Evolutionary conservation across 2,888 invertebrate species (phyloP).

Genomic region (Prosapia bicincta): DNA sequence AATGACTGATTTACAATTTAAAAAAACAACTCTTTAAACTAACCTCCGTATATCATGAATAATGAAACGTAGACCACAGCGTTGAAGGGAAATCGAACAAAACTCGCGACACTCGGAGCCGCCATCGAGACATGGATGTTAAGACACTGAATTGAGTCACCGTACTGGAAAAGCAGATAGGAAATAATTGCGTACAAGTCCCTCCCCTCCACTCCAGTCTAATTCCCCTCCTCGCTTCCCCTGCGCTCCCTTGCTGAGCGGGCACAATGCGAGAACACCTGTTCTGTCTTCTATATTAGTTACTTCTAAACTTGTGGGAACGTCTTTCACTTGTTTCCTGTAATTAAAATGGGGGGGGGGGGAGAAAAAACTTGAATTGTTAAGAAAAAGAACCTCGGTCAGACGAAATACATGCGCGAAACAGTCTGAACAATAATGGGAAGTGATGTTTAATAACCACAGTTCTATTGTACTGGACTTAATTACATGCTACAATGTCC

Average conservation of each 20-base stretch:
- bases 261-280: background rate
- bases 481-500: too few species aligned
- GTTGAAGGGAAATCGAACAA: background rate
- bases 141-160: background rate
- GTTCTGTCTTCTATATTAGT: background rate
- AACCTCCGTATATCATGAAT: background rate
- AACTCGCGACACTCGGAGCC: background rate
- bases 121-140: background rate
- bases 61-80: background rate
- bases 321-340: background rate
- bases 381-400: background rate
- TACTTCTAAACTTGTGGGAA: background rate
- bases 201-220: background rate
- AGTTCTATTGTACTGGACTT: too few species aligned
- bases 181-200: background rate
- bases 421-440: background rate
- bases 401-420: background rate
- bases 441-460: background rate
- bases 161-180: slow-evolving; percentile 2
- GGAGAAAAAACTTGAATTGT: background rate
- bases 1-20: too few species aligned
- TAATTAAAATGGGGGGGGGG: background rate
- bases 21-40: background rate
- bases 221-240: background rate
- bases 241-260: background rate